Evolutionary conservation across 2,797 vertebrate genomes (phyloP).

Genomic region (Gymnoscopelus braueri): DNA sequence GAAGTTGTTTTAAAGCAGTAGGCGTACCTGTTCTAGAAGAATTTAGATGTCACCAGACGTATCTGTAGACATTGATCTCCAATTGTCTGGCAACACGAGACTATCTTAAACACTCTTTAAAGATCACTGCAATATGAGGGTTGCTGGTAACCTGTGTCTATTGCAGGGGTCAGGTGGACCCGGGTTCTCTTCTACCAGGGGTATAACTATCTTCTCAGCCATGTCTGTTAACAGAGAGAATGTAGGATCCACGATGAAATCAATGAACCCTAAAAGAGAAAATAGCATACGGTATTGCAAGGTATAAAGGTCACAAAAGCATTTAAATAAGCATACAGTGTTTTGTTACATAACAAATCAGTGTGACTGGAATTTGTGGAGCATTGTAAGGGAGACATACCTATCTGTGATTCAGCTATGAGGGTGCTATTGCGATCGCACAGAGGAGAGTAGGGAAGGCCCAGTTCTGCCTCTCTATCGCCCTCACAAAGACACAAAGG

Average conservation of each 20-base stretch:
- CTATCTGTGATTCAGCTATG: constrained; percentile 94
- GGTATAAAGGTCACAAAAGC: neutral
- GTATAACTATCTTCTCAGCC: constrained; percentile 92
- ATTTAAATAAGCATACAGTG: too few species aligned
- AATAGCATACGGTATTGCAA: neutral
- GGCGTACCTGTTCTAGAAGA: too few species aligned
- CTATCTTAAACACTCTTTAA: too few species aligned
- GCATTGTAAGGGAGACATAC: constrained; percentile 68
- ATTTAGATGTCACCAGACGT: too few species aligned
- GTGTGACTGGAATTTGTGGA: neutral
- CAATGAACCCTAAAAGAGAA: constrained; percentile 87
- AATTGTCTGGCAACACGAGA: too few species aligned
- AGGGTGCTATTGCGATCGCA: constrained; percentile 92
- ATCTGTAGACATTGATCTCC: too few species aligned
- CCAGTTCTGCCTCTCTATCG: constrained; percentile 93
- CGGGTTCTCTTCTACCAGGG: constrained; percentile 84
- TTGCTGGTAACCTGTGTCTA: constrained; percentile 72
- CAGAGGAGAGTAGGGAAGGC: constrained; percentile 91
- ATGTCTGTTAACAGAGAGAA: constrained; percentile 93
- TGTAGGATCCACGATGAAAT: constrained; percentile 95
- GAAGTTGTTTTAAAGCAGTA: too few species aligned
- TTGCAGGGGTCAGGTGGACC: constrained; percentile 78
- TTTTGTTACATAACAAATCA: too few species aligned
- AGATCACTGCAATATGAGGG: neutral
- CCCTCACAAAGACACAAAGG: constrained; percentile 83